Evolutionary conservation across 2,797 vertebrate genomes (phyloP).

Genomic region (Chaenodraco wilsoni): DNA sequence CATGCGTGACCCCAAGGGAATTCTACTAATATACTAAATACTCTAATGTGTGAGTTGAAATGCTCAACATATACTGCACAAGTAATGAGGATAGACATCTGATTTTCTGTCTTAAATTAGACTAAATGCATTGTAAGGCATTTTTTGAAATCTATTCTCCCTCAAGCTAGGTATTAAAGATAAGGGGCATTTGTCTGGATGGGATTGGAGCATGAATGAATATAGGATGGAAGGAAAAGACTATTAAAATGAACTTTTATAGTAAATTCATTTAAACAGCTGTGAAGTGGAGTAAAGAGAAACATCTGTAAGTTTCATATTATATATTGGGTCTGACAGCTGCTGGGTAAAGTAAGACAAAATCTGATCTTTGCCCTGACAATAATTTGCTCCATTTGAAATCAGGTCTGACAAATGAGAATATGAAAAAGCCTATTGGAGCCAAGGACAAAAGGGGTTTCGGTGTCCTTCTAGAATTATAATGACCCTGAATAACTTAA

Average conservation of each 20-base stretch:
- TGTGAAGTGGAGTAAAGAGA: conserved; percentile 44
- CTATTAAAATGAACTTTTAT: conserved; percentile 72
- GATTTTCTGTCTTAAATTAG: conserved; percentile 54
- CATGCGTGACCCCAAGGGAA: conserved; percentile 35
- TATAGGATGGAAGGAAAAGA: conserved; percentile 41
- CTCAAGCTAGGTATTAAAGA: conserved; percentile 61
- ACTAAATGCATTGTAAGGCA: conserved; percentile 38
- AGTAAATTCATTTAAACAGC: conserved; percentile 56
- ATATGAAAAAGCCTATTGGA: conserved; percentile 61
- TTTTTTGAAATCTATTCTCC: conserved; percentile 54
- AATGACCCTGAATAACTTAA: conserved; percentile 51
- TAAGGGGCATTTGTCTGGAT: conserved; percentile 63
- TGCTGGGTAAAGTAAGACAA: conserved; percentile 65
- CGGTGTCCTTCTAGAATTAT: conserved; percentile 57
- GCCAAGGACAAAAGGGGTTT: conserved; percentile 55
- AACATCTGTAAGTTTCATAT: conserved; percentile 44
- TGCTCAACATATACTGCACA: conserved; percentile 29
- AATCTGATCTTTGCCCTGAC: conserved; percentile 72
- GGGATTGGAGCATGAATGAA: conserved; percentile 65
- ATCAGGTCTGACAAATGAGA: conserved; percentile 67
- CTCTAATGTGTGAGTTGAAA: conserved; percentile 43
- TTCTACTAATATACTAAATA: not conserved
- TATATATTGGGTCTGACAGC: conserved; percentile 63
- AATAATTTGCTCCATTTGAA: conserved; percentile 75
- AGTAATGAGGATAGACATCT: conserved; percentile 54